Evolutionary conservation across 2,113 vertebrate species (phyloP).

Genomic region (human): GRCh38 chr2:210611501-210612000

Average conservation of each 20-base stretch:
- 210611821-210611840: not conserved
- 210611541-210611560: conserved; percentile 45
- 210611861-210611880: not conserved
- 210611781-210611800: not conserved
- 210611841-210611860: not conserved
- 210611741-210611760: not conserved
- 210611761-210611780: not conserved
- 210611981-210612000: not conserved
- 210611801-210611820: not conserved
- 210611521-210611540: conserved; percentile 28
- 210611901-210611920: not conserved
- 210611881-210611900: not conserved
- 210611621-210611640: conserved; percentile 63
- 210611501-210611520: conserved; percentile 46
- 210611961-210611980: not conserved
- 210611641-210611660: conserved; percentile 26
- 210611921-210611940: not conserved
- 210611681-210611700: not conserved
- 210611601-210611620: conserved; percentile 56
- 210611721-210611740: conserved; percentile 29
- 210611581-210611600: conserved; percentile 31
- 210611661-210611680: conserved; percentile 2
- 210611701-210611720: not conserved
- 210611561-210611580: conserved; percentile 48
- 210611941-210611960: not conserved